Evolutionary conservation across 2,888 invertebrate species (phyloP), one percentile per base, ranked within the genome.

Genomic region (Polietes domitor): DNA sequence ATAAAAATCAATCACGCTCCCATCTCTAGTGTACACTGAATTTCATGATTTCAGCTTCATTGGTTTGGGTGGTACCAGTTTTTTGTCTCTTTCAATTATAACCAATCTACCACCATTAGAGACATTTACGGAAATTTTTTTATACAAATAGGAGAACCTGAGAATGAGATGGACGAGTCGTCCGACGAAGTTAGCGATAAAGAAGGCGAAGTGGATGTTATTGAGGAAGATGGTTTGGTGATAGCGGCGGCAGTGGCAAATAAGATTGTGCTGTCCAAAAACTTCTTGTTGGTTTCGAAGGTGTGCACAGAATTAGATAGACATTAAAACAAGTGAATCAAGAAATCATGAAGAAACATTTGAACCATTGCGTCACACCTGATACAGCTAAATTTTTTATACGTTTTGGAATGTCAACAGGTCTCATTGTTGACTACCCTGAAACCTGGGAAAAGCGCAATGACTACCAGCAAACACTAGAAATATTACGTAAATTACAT

Each of bases 381-480:
- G 41, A 70, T 43, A 70, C 70, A 17, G n/a, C 70, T 43, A 70
- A 19, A 70, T 41, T 70, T 70, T 70, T 70, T 17, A 19, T 12
- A 5, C 21, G 41, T n/a, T 70, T 70, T 15, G 70, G 70, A 70
- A 43, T 70, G 43, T 70, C 70, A 70, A 70, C 28, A 43, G 24
- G 19, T 70, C 43, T 70, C 7, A 70, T 43, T 37, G 41, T 43
- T 70, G 43, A 43, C 7, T 19, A 70, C 17, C 43, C 70, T 43
- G 43, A 70, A 70, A 70, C 37, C 68, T 68, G 68, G 43, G 43
- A 15, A 15, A 10, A n/a, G 50, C 50, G 50, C 5, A 17, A 17
- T 17, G 19, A 50, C 15, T 10, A 43, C 43, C 43, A 50, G n/a
- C n/a, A n/a, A n/a, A n/a, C n/a, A n/a, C n/a, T n/a, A n/a, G n/a